Evolutionary conservation across 2,888 invertebrate genomes (phyloP), one percentile per base, ranked within the genome.

Genomic region (Plusia festucae): DNA sequence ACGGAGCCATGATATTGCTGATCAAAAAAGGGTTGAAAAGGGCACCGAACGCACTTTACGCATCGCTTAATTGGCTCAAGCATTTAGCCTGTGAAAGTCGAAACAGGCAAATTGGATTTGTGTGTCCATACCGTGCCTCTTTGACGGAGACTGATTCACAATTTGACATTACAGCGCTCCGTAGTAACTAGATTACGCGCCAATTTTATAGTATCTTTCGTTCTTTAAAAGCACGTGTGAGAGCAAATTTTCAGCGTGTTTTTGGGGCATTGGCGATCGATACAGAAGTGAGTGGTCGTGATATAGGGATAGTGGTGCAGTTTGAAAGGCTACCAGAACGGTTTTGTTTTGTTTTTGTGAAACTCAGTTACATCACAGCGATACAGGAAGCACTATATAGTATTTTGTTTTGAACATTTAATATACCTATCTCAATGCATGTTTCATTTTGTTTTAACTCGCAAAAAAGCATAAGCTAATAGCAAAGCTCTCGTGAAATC

Each of bases 41-140:
- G 87, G 72, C 77, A 82, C 81, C 73, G 73, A 82, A 86, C 88
- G 89, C 90, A 91, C 91, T 92, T 93, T 93, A 90, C 92, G 91
- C 93, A 87, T 88, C 91, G 89, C 86, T 93, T 94, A 93, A 93
- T 94, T 93, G 93, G 89, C 88, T 87, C 90, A 88, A 91, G 90
- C 91, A 88, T 91, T 90, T 90, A 88, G 85, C 86, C 87, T 87
- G 84, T 88, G 90, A 91, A 93, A 93, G 92, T 91, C 89, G 91
- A 89, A 91, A 90, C 88, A 90, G 86, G 86, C 88, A 92, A 94
- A 93, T 94, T 93, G 91, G 93, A 93, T 94, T 93, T 91, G 85
- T 85, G 83, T 88, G 88, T 88, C 89, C 88, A 87, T 86, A 85
- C 82, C 82, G 76, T 69, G 79, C 84, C 85, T 90, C 91, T 93